These are phyloP conservation scores for Drosophila prosaltans DNA, from an alignment of 1,140 invertebrate species.

Conservation along the genomic window DNA sequence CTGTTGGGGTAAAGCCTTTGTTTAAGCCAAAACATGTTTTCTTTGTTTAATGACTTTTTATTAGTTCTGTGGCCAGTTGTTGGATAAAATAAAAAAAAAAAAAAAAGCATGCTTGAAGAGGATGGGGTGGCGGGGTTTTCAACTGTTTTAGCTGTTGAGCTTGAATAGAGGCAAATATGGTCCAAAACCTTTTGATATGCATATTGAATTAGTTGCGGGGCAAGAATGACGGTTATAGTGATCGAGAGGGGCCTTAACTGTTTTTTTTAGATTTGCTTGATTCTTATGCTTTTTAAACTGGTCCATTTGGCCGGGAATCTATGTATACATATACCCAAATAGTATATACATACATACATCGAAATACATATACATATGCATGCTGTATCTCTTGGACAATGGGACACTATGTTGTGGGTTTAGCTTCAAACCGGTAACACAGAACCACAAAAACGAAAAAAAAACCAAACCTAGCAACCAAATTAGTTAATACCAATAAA, in stretches of 20 bases:
- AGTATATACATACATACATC: background rate
- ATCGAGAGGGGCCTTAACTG: slow-evolving; percentile 44
- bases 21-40: slow-evolving; percentile 73
- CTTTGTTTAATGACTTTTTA: slow-evolving; percentile 75
- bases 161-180: slow-evolving; percentile 49
- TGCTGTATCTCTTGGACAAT: background rate
- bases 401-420: background rate
- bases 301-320: slow-evolving; percentile 39
- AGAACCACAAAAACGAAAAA: background rate
- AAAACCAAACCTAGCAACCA: background rate
- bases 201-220: slow-evolving; percentile 35
- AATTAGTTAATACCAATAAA: background rate
- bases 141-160: slow-evolving; percentile 7
- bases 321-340: background rate
- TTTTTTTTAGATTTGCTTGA: slow-evolving; percentile 49
- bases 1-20: slow-evolving; percentile 69
- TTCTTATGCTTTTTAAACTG: slow-evolving; percentile 70
- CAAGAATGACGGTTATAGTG: slow-evolving; percentile 47
- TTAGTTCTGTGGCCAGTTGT: slow-evolving; percentile 54
- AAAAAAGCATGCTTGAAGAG: too few relatives aligned
- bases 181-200: slow-evolving; percentile 50
- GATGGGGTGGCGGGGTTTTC: background rate
- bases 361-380: background rate
- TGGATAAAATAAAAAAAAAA: background rate
- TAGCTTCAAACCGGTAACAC: background rate